Evolutionary conservation across 2,888 invertebrate species (phyloP).

Genomic region (Elysia crispata): DNA sequence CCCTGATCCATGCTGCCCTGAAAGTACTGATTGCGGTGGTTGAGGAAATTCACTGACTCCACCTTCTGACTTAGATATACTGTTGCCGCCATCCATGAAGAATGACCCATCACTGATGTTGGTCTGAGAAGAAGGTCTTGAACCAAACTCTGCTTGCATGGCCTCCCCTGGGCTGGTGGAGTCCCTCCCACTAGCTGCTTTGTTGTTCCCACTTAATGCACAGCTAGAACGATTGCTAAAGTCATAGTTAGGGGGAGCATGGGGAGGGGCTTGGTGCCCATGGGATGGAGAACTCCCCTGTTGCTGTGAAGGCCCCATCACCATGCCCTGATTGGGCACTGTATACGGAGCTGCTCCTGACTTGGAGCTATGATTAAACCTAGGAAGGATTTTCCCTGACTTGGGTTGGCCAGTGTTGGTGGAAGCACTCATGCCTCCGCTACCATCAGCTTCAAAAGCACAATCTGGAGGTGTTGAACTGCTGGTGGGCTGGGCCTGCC

Average conservation of each 20-base stretch:
- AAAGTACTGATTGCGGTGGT: no score
- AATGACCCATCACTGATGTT: conserved; percentile 36
- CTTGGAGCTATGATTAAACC: conserved; percentile 65
- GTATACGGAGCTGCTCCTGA: conserved; percentile 71
- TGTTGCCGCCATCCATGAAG: conserved; percentile 64
- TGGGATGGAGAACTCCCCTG: neutral
- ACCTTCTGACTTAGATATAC: conserved; percentile 49
- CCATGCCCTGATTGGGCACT: conserved; percentile 60
- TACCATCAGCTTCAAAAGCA: conserved; percentile 35
- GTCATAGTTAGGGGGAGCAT: conserved; percentile 47
- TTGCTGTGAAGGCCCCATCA: conserved; percentile 26
- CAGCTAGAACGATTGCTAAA: conserved; percentile 52
- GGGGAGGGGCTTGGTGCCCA: no score
- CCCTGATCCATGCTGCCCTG: no score
- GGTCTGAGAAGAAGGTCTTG: conserved; percentile 26
- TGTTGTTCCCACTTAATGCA: conserved; percentile 44
- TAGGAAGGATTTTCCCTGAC: conserved; percentile 64
- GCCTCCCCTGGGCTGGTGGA: conserved; percentile 40
- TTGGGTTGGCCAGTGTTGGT: conserved; percentile 40
- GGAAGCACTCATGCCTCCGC: conserved; percentile 1
- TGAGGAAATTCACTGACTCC: no score
- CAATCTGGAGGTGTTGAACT: conserved; percentile 14
- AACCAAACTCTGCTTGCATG: conserved; percentile 58
- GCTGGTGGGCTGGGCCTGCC: neutral
- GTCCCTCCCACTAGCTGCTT: conserved; percentile 27